Percentiles rank a stretch among this genome's conserved stretches.
These are phyloP conservation scores for Monopis laevigella DNA, from an alignment of 2,888 invertebrate species.

Conservation along the genomic window DNA sequence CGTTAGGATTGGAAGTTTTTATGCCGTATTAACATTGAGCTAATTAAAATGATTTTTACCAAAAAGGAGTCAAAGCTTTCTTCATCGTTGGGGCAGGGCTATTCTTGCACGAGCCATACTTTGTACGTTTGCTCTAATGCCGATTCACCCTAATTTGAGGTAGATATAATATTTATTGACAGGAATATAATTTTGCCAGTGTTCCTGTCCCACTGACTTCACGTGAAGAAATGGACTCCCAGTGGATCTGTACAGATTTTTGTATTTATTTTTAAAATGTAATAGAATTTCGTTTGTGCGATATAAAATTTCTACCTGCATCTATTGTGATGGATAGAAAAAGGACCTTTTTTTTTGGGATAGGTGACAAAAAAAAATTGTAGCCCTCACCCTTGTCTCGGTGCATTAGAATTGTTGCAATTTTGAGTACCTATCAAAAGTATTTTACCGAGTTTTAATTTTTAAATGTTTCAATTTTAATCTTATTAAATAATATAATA, in stretches of 20 bases:
- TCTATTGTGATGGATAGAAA: not conserved
- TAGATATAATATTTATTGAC: not conserved
- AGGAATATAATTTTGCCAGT: slow-evolving; percentile 6
- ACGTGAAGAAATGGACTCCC: slow-evolving; percentile 59
- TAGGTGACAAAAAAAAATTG: no score
- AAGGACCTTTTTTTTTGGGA: no score
- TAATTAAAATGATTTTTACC: not conserved
- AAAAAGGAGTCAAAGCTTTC: slow-evolving; percentile 13
- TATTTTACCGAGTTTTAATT: no score
- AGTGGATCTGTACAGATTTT: not conserved
- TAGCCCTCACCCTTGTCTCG: no score
- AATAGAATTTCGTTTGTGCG: slow-evolving; percentile 18
- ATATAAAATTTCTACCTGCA: slow-evolving; percentile 14
- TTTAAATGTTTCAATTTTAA: no score
- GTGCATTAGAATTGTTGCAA: no score
- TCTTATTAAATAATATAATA: no score
- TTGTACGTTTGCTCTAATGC: not conserved
- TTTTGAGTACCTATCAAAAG: no score
- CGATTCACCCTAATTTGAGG: not conserved
- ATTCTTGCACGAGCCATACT: no score
- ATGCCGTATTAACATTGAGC: not conserved
- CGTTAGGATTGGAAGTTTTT: not conserved
- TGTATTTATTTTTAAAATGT: slow-evolving; percentile 10
- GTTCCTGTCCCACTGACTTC: slow-evolving; percentile 31
- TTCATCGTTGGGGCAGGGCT: slow-evolving; percentile 16